Conservation (phyloP, 2,113 vertebrate genomes). For the Melanerpes formicivorus region DNA sequence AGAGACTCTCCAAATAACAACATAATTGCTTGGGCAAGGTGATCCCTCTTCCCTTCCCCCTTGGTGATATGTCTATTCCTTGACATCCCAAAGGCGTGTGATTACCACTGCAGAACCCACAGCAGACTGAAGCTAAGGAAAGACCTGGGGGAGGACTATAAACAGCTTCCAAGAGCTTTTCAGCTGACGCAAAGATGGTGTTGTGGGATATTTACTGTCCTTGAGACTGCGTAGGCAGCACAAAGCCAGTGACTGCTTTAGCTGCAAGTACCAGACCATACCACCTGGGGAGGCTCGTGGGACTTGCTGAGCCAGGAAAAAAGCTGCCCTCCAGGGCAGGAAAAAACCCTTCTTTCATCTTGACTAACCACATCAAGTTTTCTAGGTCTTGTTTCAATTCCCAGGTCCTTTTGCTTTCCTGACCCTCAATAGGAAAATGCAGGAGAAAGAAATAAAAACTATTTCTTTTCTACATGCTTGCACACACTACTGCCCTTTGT, state of each 20-base stretch:
- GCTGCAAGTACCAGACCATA: background rate
- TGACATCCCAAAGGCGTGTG: background rate
- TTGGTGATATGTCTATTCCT: background rate
- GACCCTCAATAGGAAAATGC: background rate
- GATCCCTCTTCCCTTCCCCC: background rate
- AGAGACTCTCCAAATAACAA: background rate
- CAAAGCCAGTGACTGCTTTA: background rate
- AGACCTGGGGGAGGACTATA: background rate
- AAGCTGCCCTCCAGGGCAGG: background rate
- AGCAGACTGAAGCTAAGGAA: background rate
- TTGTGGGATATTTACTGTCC: slow-evolving; percentile 1
- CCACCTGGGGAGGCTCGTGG: slow-evolving; percentile 28
- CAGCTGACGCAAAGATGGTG: background rate
- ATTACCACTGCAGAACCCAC: background rate
- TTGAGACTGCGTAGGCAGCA: background rate
- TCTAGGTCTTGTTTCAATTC: background rate
- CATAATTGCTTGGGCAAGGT: background rate
- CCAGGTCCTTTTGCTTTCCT: background rate
- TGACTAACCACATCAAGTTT: background rate
- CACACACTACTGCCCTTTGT: rapidly evolving
- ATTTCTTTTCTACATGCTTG: background rate
- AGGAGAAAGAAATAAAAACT: background rate
- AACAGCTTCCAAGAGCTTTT: background rate
- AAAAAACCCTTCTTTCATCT: background rate
- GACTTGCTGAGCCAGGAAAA: background rate